Conservation (phyloP, 2,888 invertebrate genomes). For the Drosophila anceps region DNA sequence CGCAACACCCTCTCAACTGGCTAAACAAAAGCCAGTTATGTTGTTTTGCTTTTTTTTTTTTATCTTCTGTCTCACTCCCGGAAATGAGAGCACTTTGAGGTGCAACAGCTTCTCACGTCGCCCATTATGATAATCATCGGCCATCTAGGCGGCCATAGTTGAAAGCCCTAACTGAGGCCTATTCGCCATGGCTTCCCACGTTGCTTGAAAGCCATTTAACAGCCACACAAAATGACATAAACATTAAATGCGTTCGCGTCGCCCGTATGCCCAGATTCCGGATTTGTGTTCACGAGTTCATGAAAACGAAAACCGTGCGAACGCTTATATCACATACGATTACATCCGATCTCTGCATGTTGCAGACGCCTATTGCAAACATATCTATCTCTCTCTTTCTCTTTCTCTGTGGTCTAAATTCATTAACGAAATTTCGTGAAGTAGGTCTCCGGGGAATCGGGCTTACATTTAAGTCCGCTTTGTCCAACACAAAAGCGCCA, state of each 20-base stretch:
- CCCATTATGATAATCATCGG: slow-evolving; percentile 37
- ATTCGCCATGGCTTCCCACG: slow-evolving; percentile 43
- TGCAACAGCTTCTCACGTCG: slow-evolving; percentile 46
- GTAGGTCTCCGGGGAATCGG: slow-evolving; percentile 59
- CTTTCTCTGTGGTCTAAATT: slow-evolving; percentile 69
- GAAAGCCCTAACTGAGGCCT: slow-evolving; percentile 10
- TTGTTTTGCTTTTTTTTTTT: background rate
- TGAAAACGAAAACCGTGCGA: slow-evolving; percentile 61
- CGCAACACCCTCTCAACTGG: background rate
- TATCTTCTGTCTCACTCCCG: slow-evolving; percentile 9
- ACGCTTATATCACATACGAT: slow-evolving; percentile 63
- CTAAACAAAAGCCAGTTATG: background rate
- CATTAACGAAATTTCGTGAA: slow-evolving; percentile 81
- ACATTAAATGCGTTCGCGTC: slow-evolving; percentile 35
- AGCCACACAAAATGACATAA: slow-evolving; percentile 37
- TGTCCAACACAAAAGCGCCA: slow-evolving; percentile 51
- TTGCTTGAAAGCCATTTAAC: slow-evolving; percentile 34
- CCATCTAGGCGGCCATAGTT: slow-evolving; percentile 7
- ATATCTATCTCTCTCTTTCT: slow-evolving; percentile 25
- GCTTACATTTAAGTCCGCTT: slow-evolving; percentile 43
- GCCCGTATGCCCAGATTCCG: slow-evolving; percentile 11
- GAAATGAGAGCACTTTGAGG: slow-evolving; percentile 33
- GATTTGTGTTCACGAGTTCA: slow-evolving; percentile 49
- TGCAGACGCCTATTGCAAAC: slow-evolving; percentile 40
- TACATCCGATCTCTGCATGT: slow-evolving; percentile 29